phyloP scores from a whole-genome alignment of 2,797 vertebrate genomes.

The Lutjanus argentimaculatus region DNA sequence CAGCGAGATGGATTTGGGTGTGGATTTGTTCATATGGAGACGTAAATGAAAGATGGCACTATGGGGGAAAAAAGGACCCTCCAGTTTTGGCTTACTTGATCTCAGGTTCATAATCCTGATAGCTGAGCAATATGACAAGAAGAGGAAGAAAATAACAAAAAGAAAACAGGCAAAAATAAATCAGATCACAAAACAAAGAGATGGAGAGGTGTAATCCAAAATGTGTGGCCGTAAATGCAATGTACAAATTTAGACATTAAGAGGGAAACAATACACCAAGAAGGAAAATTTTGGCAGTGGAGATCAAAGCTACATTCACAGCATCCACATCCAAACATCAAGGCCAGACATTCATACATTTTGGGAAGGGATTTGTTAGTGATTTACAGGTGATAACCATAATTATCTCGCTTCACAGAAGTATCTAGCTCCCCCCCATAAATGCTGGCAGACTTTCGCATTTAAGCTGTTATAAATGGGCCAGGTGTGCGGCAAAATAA shows the following conservation, averaged over 20 bases:
- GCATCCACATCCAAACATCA: constrained; percentile 35
- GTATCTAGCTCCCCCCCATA: constrained; percentile 61
- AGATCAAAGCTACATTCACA: constrained; percentile 35
- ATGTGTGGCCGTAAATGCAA: constrained; percentile 32
- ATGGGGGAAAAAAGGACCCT: constrained; percentile 66
- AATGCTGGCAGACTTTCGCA: constrained; percentile 73
- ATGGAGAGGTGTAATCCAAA: constrained; percentile 25
- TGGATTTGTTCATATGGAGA: constrained; percentile 84
- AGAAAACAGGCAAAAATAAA: constrained; percentile 59
- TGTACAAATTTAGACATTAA: constrained; percentile 47
- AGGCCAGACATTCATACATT: constrained; percentile 38
- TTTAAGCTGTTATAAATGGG: constrained; percentile 82
- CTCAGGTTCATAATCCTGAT: constrained; percentile 96
- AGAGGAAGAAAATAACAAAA: constrained; percentile 81
- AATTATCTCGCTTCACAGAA: constrained; percentile 68
- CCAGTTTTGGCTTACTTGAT: constrained; percentile 96
- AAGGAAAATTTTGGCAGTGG: constrained; percentile 20
- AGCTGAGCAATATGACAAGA: constrained; percentile 88
- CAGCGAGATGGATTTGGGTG: constrained; percentile 64
- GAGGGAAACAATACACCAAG: constrained; percentile 43
- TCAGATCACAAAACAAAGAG: constrained; percentile 31
- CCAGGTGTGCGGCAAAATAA: constrained; percentile 85
- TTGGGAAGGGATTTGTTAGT: constrained; percentile 39
- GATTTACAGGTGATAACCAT: constrained; percentile 58
- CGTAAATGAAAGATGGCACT: constrained; percentile 86